Evolutionary conservation across 2,888 invertebrate species (phyloP), one percentile per base, ranked within the genome.

Genomic region (Choristoneura rosaceana): DNA sequence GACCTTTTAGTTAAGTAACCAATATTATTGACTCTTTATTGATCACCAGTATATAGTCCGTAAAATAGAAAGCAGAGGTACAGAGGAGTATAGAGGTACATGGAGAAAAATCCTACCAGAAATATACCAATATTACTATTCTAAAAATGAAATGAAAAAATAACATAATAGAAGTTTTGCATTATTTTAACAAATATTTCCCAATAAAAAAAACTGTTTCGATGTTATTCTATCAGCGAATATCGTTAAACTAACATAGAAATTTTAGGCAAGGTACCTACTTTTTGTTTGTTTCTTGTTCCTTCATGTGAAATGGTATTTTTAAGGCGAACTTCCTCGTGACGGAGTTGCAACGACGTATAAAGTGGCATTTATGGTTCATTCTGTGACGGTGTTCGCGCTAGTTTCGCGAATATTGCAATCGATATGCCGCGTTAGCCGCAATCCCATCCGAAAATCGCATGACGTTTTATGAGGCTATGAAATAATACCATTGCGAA

Each of bases 381-480:
- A 25, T 17, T 4, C 55, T 25, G 55, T 7, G 55, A 82, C 79
- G 78, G 78, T 83, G 85, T 81, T 79, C 82, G 77, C 77, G 80
- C 74, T 78, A 79, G 79, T 80, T 82, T 78, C 74, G 77, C 75
- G 74, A 75, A 76, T 73, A 67, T 67, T 70, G 60, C 75, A 80
- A 84, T 87, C 85, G 78, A 86, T 86, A 82, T 75, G 69, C 45
- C n/a, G 25, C 75, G 68, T 76, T 79, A 71, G 73, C 80, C 79
- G 77, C 84, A 85, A 84, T 83, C 82, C 81, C 80, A 84, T 83
- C 77, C 77, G 76, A 83, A 82, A 84, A 82, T 79, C 77, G 65
- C 69, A 76, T 81, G 81, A 82, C 80, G 78, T 79, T 82, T 82
- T 84, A 83, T 87, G 81, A 84, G 77, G 80, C 76, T 78, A 76